Conservation (phyloP, 2,113 vertebrate genomes). For the Solenodon paradoxus region DNA sequence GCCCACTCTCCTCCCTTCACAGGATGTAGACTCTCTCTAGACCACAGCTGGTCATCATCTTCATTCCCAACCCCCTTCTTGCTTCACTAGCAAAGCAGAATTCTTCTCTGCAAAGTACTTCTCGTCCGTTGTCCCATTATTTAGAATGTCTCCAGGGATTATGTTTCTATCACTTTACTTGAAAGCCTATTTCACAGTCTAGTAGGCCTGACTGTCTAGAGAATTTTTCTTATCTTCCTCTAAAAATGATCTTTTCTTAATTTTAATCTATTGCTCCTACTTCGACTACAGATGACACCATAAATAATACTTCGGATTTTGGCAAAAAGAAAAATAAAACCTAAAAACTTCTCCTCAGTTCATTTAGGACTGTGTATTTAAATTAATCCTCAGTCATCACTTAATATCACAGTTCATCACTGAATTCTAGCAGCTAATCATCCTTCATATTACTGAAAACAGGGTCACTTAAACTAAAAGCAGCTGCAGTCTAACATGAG, state of each 20-base stretch:
- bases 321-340: no score
- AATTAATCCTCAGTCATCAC: neutral
- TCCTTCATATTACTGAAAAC: neutral
- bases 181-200: constrained; percentile 76
- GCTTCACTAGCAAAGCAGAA: neutral
- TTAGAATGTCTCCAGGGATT: constrained; percentile 7
- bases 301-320: neutral
- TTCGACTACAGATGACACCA: neutral
- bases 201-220: constrained; percentile 47
- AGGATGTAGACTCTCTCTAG: rapidly evolving
- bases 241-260: constrained; percentile 51
- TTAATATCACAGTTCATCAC: neutral
- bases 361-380: neutral
- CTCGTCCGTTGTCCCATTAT: neutral
- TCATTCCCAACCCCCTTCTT: neutral
- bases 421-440: neutral
- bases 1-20: neutral
- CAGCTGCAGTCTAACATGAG: neutral
- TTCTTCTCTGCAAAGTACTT: neutral
- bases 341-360: neutral
- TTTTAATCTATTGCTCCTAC: constrained; percentile 46
- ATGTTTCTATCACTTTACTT: constrained; percentile 42
- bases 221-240: constrained; percentile 48
- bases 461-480: neutral
- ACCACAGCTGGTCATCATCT: neutral